phyloP scores from a whole-genome alignment of 2,888 invertebrate species.

The Agrotis segetum region DNA sequence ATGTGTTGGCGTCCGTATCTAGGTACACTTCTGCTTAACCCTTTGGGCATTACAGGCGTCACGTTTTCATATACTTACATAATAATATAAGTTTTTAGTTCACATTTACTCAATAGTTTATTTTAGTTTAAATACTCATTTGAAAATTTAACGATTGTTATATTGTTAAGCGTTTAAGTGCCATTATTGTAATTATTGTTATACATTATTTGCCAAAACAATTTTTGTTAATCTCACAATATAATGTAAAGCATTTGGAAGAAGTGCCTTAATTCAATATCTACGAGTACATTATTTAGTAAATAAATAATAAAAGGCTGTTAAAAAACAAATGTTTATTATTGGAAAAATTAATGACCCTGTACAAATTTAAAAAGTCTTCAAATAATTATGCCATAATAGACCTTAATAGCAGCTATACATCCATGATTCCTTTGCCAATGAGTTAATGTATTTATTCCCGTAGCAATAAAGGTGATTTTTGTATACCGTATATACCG shows the following conservation, averaged over 20 bases:
- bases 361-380: no score
- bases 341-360: background rate
- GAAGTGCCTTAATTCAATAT: conserved; percentile 32
- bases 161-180: conserved; percentile 3
- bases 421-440: no score
- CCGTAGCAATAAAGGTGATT: background rate
- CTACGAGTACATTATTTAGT: background rate
- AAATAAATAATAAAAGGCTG: conserved; percentile 31
- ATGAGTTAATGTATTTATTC: background rate
- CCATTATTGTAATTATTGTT: conserved; percentile 10
- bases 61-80: no score
- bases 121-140: background rate
- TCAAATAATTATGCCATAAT: no score
- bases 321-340: conserved; percentile 6
- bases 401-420: no score
- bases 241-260: background rate
- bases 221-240: background rate
- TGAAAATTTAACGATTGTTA: background rate
- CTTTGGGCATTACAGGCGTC: no score
- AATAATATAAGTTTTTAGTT: background rate
- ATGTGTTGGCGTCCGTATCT: no score
- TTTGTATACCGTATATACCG: background rate
- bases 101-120: background rate
- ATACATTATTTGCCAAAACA: conserved; percentile 12
- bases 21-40: no score